Percentiles rank a stretch among this genome's conserved stretches.
Evolutionary conservation across 2,797 vertebrate species (phyloP).

Genomic region (Etheostoma perlongum): DNA sequence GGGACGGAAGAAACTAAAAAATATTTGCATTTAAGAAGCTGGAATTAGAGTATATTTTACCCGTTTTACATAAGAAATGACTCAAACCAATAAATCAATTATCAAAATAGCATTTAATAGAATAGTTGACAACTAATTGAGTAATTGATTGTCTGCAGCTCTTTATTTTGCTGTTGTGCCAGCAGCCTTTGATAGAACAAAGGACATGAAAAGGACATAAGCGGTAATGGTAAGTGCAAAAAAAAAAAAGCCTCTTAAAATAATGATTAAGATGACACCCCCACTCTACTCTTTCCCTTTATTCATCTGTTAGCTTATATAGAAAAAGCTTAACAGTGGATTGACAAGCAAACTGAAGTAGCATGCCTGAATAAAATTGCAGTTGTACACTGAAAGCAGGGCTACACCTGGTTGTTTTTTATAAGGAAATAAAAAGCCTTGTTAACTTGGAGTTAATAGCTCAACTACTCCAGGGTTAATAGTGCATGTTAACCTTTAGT

Average conservation of each 20-base stretch:
- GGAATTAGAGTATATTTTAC: no score
- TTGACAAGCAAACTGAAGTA: not conserved
- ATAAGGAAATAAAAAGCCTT: not conserved
- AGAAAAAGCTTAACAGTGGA: not conserved
- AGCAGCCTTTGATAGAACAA: not conserved
- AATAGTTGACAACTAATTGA: no score
- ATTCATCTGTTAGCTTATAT: not conserved
- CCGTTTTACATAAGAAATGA: no score
- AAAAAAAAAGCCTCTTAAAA: not conserved
- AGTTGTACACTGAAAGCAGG: not conserved
- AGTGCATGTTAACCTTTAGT: constrained; percentile 1
- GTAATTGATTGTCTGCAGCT: no score
- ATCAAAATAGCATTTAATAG: no score
- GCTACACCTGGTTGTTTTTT: not conserved
- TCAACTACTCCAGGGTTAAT: not conserved
- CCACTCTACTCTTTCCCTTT: no score
- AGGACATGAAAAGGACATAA: not conserved
- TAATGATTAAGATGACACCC: not conserved
- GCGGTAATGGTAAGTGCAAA: not conserved
- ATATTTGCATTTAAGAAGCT: no score
- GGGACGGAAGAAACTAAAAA: no score
- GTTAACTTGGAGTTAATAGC: not conserved
- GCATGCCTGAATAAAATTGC: not conserved
- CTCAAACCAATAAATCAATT: no score
- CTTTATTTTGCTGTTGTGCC: not conserved